Evolutionary conservation across 2,113 vertebrate species (phyloP).

Genomic region (Phainopepla nitens): DNA sequence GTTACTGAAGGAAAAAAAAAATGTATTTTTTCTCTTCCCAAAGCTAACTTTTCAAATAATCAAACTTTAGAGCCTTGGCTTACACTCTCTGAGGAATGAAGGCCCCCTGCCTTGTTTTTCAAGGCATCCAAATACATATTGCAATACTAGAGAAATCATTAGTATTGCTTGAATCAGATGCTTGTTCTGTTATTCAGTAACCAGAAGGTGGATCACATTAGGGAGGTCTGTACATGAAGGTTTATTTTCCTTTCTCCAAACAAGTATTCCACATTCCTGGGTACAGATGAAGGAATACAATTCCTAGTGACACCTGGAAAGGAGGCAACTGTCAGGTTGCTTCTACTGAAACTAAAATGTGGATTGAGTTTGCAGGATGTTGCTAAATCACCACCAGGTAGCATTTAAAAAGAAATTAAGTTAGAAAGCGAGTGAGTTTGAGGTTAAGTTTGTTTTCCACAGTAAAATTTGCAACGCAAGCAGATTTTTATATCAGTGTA

Average conservation of each 20-base stretch:
- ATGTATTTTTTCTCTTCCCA: not conserved
- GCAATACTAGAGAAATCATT: not conserved
- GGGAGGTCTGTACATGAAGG: not conserved
- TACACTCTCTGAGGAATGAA: not conserved
- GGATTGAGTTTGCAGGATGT: not conserved
- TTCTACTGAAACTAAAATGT: not conserved
- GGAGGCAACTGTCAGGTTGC: not conserved
- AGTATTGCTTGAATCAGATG: not conserved
- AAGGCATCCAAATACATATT: not conserved
- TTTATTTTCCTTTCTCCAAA: not conserved
- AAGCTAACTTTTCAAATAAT: not conserved
- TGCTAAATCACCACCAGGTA: not conserved
- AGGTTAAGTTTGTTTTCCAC: not conserved
- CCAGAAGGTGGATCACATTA: constrained; percentile 11
- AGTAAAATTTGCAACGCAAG: not conserved
- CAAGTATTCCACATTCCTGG: not conserved
- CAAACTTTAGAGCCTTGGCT: not conserved
- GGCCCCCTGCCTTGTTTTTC: not conserved
- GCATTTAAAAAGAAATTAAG: not conserved
- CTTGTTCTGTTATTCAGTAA: constrained; percentile 34
- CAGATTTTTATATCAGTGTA: not conserved
- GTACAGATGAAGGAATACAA: not conserved
- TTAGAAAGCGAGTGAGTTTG: not conserved
- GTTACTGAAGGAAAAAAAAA: not conserved
- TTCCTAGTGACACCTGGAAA: not conserved